phyloP scores from a whole-genome alignment of 1,140 invertebrate species.

The Octopus sinensis region DNA sequence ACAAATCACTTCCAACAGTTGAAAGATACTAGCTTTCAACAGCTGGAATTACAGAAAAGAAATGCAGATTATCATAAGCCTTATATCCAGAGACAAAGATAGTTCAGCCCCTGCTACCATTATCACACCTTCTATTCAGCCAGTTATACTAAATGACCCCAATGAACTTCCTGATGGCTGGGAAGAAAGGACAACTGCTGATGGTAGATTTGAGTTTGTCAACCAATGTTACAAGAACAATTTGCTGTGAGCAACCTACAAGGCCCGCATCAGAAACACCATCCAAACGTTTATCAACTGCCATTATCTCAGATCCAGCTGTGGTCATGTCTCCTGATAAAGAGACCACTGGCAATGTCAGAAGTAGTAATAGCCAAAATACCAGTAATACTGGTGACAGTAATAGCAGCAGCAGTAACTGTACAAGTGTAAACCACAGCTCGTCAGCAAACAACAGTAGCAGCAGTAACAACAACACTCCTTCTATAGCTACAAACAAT shows the following conservation, averaged over 20 bases:
- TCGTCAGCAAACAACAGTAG: background rate
- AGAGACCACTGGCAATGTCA: background rate
- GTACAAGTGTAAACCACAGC: background rate
- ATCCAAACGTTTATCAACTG: conserved; percentile 8
- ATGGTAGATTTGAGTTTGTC: conserved; percentile 86
- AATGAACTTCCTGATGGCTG: conserved; percentile 65
- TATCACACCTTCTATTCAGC: conserved; percentile 53
- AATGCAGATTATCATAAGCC: conserved; percentile 80
- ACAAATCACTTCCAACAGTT: conserved; percentile 83
- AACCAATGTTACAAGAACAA: conserved; percentile 89
- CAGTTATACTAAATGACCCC: conserved; percentile 58
- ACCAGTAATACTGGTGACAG: conserved; percentile 23
- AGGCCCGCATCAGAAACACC: conserved; percentile 45
- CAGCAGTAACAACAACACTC: conserved; percentile 34
- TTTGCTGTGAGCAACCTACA: conserved; percentile 77
- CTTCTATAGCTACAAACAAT: conserved; percentile 16
- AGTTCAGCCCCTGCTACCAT: conserved; percentile 58
- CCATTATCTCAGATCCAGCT: background rate
- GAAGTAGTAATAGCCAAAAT: background rate
- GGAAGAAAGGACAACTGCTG: conserved; percentile 83
- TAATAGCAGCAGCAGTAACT: conserved; percentile 21
- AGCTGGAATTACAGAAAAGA: conserved; percentile 83
- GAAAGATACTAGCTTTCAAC: conserved; percentile 95
- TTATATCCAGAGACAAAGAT: conserved; percentile 79
- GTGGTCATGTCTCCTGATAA: background rate